phyloP scores from a whole-genome alignment of 2,797 vertebrate species.

The Xiphorhynchus erythropygius region DNA sequence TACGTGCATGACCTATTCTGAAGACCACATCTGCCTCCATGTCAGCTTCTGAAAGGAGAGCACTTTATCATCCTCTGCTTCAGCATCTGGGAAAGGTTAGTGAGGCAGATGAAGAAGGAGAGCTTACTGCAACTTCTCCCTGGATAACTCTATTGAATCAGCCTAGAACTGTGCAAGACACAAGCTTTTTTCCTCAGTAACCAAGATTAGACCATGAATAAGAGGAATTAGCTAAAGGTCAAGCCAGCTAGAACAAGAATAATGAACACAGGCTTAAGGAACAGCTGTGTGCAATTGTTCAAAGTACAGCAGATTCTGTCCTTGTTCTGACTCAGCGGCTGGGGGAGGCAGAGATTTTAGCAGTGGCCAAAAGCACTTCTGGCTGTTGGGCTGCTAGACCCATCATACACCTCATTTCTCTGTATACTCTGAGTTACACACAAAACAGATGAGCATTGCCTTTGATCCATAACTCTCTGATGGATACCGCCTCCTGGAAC shows the following conservation, averaged over 20 bases:
- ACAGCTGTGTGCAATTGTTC: slow-evolving; percentile 50
- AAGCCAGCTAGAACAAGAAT: slow-evolving; percentile 37
- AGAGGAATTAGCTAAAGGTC: slow-evolving; percentile 63
- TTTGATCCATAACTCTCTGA: not conserved
- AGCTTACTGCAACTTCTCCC: not conserved
- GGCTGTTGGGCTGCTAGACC: not conserved
- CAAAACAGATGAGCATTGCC: not conserved
- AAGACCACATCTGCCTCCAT: not conserved
- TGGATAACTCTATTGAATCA: slow-evolving; percentile 4
- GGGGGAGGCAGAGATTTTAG: not conserved
- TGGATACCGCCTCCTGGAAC: not conserved
- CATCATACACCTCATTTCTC: not conserved
- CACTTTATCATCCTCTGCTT: not conserved
- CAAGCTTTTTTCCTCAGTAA: not conserved
- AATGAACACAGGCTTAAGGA: slow-evolving; percentile 26
- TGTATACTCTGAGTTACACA: not conserved
- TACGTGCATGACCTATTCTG: not conserved
- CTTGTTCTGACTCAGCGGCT: not conserved
- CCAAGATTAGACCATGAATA: slow-evolving; percentile 46
- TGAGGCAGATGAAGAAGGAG: not conserved
- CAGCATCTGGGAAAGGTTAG: not conserved
- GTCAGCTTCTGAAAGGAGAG: not conserved
- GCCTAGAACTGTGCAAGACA: not conserved
- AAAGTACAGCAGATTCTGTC: slow-evolving; percentile 25
- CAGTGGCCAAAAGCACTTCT: not conserved